These are phyloP conservation scores for Ornithoptera alexandrae DNA, from an alignment of 2,888 invertebrate genomes.

Conservation along the genomic window DNA sequence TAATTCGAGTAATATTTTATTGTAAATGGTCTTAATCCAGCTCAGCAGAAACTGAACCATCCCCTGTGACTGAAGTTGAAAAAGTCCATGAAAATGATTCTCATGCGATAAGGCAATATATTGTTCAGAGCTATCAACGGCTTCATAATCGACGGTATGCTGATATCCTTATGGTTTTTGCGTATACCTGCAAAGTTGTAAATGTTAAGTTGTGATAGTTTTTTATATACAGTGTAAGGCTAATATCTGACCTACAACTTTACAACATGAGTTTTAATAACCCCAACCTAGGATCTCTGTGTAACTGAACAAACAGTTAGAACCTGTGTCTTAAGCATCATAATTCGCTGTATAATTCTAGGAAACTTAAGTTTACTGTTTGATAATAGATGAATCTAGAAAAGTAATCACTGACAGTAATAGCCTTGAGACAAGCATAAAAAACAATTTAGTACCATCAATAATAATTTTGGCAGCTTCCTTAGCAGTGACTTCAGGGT, in stretches of 20 bases:
- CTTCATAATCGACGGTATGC: conserved; percentile 68
- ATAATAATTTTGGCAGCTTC: conserved; percentile 69
- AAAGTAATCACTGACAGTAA: neutral
- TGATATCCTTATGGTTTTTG: conserved; percentile 61
- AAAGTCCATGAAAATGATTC: conserved; percentile 69
- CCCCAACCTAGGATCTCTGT: no score
- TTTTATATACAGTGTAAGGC: neutral
- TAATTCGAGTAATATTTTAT: neutral
- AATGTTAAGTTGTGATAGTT: neutral
- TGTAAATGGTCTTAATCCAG: conserved; percentile 8
- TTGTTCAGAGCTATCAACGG: conserved; percentile 58
- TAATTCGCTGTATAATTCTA: no score
- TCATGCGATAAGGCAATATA: conserved; percentile 68
- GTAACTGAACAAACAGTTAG: no score
- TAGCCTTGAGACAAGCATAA: neutral
- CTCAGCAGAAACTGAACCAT: conserved; percentile 74
- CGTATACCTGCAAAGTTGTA: conserved; percentile 54
- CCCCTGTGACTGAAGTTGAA: conserved; percentile 69
- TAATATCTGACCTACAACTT: no score
- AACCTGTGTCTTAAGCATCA: no score
- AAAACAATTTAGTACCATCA: conserved; percentile 47
- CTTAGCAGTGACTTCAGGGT: conserved; percentile 58
- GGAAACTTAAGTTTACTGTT: no score
- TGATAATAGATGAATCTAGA: neutral
- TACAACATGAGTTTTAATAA: no score